phyloP scores from a whole-genome alignment of 2,797 vertebrate genomes.

The Pelodytes ibericus region DNA sequence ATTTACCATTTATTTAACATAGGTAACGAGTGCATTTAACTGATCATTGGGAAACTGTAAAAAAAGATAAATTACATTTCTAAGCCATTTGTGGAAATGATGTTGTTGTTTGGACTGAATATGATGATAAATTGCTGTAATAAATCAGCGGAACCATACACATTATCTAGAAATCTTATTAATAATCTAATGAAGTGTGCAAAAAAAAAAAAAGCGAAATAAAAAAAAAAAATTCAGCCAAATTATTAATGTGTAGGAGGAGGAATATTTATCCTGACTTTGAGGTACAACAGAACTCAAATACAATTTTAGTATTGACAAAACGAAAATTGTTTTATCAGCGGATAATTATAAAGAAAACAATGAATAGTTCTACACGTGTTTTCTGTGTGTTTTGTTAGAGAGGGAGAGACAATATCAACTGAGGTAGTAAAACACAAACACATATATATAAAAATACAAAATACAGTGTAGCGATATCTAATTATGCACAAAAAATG shows the following conservation, averaged over 20 bases:
- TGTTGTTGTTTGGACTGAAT: neutral
- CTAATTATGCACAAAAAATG: too few relatives aligned
- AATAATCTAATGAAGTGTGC: neutral
- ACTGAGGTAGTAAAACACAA: too few relatives aligned
- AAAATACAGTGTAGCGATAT: too few relatives aligned
- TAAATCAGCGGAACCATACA: conserved; percentile 41
- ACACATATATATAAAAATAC: too few relatives aligned
- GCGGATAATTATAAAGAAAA: too few relatives aligned
- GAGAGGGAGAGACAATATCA: too few relatives aligned
- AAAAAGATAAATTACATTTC: conserved; percentile 20
- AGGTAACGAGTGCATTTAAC: too few relatives aligned
- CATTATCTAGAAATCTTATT: conserved; percentile 28
- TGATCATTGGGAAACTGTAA: conserved; percentile 28
- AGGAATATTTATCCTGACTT: neutral
- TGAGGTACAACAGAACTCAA: too few relatives aligned
- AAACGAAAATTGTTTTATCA: too few relatives aligned
- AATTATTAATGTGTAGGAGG: neutral
- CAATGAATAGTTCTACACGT: too few relatives aligned
- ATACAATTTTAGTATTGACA: neutral
- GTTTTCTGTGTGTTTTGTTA: too few relatives aligned
- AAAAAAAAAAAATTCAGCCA: neutral
- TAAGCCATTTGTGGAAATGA: neutral
- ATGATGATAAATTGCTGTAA: conserved; percentile 30
- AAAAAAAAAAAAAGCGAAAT: neutral
- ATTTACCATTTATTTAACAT: too few relatives aligned